These are phyloP conservation scores for Capromys pilorides DNA, from an alignment of 2,797 vertebrate genomes.

Conservation along the genomic window DNA sequence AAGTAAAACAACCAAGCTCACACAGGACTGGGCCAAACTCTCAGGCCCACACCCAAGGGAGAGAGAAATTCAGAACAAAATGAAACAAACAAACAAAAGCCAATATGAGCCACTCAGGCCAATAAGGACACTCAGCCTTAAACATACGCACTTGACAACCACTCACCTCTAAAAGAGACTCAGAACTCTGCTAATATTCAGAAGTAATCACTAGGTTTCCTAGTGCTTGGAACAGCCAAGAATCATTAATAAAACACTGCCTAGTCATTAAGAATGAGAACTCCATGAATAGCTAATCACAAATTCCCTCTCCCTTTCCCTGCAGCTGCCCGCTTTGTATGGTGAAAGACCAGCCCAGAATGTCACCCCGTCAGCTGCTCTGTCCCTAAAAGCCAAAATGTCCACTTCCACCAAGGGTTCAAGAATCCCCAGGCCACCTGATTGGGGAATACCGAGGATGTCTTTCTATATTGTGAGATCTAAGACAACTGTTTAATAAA, in stretches of 20 bases:
- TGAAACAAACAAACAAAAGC: background rate
- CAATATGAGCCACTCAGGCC: background rate
- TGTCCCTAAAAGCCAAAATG: background rate
- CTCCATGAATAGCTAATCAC: slow-evolving; percentile 3
- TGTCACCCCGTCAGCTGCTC: background rate
- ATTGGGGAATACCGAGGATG: background rate
- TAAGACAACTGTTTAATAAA: background rate
- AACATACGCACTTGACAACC: background rate
- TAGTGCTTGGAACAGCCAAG: slow-evolving; percentile 24
- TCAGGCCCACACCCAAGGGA: background rate
- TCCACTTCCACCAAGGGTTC: background rate
- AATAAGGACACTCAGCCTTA: background rate
- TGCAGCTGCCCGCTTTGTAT: background rate
- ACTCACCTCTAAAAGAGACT: slow-evolving; percentile 11
- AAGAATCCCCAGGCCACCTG: background rate
- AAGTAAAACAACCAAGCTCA: background rate
- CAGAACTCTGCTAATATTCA: slow-evolving; percentile 43
- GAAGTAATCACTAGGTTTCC: slow-evolving; percentile 48
- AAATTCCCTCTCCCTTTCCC: background rate
- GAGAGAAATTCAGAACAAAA: background rate
- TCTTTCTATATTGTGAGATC: background rate
- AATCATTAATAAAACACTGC: slow-evolving; percentile 44
- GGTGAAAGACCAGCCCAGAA: background rate
- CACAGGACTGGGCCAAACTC: background rate
- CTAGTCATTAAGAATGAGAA: slow-evolving; percentile 59